A percentile compares a stretch with the other conserved stretches of the same genome.
These are phyloP conservation scores for Drosophila mettleri DNA, from an alignment of 2,888 invertebrate species.

Conservation along the genomic window DNA sequence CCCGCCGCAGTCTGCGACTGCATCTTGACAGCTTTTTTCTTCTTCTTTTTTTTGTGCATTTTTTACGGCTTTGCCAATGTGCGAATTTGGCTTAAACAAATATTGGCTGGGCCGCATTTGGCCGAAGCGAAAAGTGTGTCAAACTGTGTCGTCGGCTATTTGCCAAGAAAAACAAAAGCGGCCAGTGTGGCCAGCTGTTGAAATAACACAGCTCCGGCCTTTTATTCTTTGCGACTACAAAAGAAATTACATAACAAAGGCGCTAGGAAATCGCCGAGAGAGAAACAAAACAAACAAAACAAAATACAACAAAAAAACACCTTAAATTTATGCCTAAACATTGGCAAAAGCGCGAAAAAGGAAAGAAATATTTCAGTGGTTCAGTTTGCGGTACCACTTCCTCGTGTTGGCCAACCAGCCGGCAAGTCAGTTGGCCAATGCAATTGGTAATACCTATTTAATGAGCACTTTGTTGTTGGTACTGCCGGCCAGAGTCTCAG, in stretches of 20 bases:
- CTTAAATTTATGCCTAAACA: constrained; percentile 41
- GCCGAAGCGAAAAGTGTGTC: constrained; percentile 64
- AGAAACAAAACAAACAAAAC: no score
- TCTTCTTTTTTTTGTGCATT: constrained; percentile 16
- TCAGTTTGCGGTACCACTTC: constrained; percentile 73
- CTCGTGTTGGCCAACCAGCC: constrained; percentile 78
- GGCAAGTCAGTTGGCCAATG: constrained; percentile 78
- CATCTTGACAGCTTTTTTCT: constrained; percentile 32
- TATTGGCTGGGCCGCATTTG: constrained; percentile 59
- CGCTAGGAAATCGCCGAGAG: constrained; percentile 67
- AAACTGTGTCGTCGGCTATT: constrained; percentile 35
- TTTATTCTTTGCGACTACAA: constrained; percentile 53
- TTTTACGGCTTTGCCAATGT: constrained; percentile 28
- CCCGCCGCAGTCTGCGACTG: constrained; percentile 36
- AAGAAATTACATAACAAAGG: constrained; percentile 56
- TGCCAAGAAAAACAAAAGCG: constrained; percentile 49
- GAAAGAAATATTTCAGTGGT: constrained; percentile 62
- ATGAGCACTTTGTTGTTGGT: constrained; percentile 34
- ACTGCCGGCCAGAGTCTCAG: constrained; percentile 21
- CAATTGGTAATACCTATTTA: constrained; percentile 63
- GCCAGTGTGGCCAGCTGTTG: constrained; percentile 42
- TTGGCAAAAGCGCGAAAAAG: constrained; percentile 50
- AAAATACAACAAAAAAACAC: constrained; percentile 12
- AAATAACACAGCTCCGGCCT: constrained; percentile 30
- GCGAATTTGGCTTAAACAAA: constrained; percentile 38